phyloP scores from a whole-genome alignment of 2,113 vertebrate genomes.

The Trochalopteron elliotii region DNA sequence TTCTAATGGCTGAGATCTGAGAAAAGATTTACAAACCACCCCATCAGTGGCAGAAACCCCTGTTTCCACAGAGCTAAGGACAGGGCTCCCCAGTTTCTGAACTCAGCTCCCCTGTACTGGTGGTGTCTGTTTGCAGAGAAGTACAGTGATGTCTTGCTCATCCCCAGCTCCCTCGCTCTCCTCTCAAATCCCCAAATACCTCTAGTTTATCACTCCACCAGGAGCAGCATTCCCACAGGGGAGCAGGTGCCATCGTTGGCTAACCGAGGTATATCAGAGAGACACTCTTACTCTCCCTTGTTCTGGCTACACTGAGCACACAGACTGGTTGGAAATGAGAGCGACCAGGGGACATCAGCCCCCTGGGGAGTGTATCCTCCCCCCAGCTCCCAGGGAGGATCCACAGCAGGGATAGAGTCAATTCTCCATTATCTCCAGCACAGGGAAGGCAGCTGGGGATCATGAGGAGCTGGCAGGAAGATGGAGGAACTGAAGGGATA shows the following conservation, averaged over 20 bases:
- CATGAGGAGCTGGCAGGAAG: neutral
- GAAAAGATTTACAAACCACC: neutral
- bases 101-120: neutral
- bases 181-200: neutral
- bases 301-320: neutral
- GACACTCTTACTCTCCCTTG: neutral
- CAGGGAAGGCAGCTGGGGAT: neutral
- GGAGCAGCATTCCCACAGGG: neutral
- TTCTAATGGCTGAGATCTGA: neutral
- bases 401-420: neutral
- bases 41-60: neutral
- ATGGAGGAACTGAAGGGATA: neutral
- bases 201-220: constrained; percentile 12
- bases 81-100: neutral
- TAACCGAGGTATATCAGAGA: neutral
- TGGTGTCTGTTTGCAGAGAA: neutral
- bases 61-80: neutral
- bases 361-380: neutral
- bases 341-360: neutral
- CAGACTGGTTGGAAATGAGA: neutral
- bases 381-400: neutral
- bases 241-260: neutral
- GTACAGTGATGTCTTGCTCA: neutral
- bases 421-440: neutral
- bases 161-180: neutral